Evolutionary conservation across 92 coral and sea anemone genomes (phyloP).

Genomic region (Parazoanthus swiftii): DNA sequence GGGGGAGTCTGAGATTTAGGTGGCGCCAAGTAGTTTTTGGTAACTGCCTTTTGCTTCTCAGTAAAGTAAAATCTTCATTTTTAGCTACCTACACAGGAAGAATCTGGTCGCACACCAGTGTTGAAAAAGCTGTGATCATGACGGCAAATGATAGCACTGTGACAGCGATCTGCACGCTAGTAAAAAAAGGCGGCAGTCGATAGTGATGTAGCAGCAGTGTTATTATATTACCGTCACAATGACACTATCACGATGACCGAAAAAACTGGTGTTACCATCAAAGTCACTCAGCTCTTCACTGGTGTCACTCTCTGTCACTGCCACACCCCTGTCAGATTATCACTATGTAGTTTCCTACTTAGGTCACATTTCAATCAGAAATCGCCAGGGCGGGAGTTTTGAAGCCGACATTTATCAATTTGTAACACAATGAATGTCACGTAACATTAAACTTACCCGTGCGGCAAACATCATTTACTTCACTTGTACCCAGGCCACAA

Average conservation of each 20-base stretch:
- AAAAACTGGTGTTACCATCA: not conserved
- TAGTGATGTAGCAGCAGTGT: no score
- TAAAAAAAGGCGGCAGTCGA: not conserved
- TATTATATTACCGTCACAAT: no score
- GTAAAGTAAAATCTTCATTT: no score
- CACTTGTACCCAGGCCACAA: constrained; percentile 46
- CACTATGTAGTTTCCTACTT: not conserved
- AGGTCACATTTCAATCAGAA: no score
- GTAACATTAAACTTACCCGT: not conserved
- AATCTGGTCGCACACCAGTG: no score
- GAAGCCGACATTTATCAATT: not conserved
- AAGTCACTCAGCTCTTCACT: no score
- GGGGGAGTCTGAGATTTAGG: no score
- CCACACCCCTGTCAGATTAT: not conserved
- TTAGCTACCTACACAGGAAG: no score
- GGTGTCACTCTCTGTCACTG: not conserved
- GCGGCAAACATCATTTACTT: constrained; percentile 11
- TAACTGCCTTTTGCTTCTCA: no score
- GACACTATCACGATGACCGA: no score
- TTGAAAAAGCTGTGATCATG: not conserved
- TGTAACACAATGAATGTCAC: not conserved
- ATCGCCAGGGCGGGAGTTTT: no score
- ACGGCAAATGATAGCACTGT: not conserved
- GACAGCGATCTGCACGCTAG: not conserved
- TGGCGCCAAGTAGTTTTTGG: no score